Conservation (phyloP, 2,888 invertebrate genomes). For the Spialia ferax region DNA sequence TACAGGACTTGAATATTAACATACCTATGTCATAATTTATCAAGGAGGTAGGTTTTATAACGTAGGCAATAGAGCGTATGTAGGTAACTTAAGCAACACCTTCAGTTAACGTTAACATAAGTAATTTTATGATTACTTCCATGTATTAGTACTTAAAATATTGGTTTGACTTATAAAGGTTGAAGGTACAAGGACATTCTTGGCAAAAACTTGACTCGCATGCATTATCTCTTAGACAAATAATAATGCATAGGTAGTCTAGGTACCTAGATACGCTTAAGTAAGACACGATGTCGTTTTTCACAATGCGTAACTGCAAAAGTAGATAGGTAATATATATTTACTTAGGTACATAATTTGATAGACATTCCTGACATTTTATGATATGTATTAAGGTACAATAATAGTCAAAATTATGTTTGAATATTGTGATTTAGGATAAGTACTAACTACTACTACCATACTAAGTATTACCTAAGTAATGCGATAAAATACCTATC, state of each 20-base stretch:
- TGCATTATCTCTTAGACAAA: conserved; percentile 42
- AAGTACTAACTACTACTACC: no score
- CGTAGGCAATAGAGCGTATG: conserved; percentile 16
- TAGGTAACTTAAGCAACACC: conserved; percentile 25
- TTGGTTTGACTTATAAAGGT: conserved; percentile 45
- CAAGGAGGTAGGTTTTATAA: neutral
- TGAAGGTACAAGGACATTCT: conserved; percentile 50
- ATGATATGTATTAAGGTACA: no score
- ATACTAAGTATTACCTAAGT: no score
- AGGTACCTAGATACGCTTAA: no score
- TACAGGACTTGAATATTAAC: conserved; percentile 20
- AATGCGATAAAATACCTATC: no score
- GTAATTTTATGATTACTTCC: conserved; percentile 33
- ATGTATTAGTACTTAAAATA: conserved; percentile 31
- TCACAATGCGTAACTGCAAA: conserved; percentile 34
- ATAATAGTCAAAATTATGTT: no score
- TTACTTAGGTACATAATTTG: no score
- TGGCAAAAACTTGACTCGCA: conserved; percentile 48
- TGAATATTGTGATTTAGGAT: no score
- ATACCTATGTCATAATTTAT: conserved; percentile 24
- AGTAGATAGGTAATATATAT: no score
- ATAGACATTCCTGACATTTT: no score
- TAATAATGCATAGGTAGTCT: conserved; percentile 42
- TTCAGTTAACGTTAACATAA: conserved; percentile 22
- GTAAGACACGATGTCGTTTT: conserved; percentile 32